Evolutionary conservation across 2,113 vertebrate genomes (phyloP).

Genomic region (Alectura lathami): DNA sequence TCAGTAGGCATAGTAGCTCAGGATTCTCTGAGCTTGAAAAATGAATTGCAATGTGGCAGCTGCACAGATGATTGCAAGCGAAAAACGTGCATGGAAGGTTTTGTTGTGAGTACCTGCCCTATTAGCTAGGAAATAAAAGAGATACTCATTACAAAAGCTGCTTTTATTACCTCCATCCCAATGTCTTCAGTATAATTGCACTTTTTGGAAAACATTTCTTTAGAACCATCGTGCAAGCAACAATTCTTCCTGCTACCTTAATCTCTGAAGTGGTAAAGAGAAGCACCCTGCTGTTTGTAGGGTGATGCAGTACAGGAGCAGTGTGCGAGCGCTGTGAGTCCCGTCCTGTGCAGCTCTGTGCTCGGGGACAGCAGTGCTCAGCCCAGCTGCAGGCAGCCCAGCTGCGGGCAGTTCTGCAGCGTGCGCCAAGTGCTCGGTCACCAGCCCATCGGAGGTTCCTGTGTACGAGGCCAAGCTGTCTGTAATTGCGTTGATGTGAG

Average conservation of each 20-base stretch:
- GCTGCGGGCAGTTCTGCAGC: background rate
- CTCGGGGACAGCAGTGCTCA: background rate
- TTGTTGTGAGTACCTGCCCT: background rate
- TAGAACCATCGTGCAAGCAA: background rate
- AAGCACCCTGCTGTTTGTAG: background rate
- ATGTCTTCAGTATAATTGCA: background rate
- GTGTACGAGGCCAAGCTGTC: background rate
- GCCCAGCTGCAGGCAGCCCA: background rate
- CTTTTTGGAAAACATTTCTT: background rate
- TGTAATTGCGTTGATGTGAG: background rate
- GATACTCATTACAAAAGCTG: background rate
- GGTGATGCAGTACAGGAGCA: rapidly evolving
- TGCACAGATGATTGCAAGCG: background rate
- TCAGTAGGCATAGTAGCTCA: background rate
- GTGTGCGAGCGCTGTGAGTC: background rate
- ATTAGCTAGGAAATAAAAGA: background rate
- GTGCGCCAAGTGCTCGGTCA: rapidly evolving
- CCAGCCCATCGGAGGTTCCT: background rate
- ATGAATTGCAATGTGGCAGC: background rate
- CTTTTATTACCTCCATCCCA: background rate
- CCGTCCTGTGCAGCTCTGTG: background rate
- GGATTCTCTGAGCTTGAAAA: background rate
- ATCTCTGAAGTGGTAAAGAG: background rate
- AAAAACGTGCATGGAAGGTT: background rate
- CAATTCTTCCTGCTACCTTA: background rate